Evolutionary conservation across 2,888 invertebrate species (phyloP).

Genomic region (Philereme vetulata): DNA sequence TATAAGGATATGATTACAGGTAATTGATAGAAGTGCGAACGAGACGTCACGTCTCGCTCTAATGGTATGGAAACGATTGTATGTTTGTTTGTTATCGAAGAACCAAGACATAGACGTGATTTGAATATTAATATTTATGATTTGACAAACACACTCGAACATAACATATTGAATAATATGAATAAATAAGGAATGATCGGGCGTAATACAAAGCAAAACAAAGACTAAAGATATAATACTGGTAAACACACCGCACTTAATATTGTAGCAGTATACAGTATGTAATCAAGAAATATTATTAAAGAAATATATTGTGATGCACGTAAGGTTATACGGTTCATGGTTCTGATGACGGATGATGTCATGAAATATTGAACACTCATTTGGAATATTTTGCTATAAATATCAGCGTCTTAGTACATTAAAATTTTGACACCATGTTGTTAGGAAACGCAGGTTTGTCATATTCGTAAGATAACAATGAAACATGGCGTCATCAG

Average conservation of each 20-base stretch:
- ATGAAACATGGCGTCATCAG: constrained; percentile 1
- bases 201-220: neutral
- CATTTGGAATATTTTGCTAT: constrained; percentile 14
- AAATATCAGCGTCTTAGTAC: neutral
- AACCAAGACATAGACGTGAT: constrained; percentile 24
- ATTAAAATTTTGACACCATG: neutral
- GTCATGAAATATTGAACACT: constrained; percentile 22
- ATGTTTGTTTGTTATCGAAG: constrained; percentile 28
- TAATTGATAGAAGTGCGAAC: constrained; percentile 16
- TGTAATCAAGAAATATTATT: constrained; percentile 13
- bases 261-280: neutral
- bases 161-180: neutral
- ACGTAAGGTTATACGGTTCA: constrained; percentile 20
- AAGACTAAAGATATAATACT: neutral
- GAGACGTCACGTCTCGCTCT: constrained; percentile 45
- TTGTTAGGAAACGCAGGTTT: neutral
- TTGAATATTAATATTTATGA: constrained; percentile 32
- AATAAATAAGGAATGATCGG: neutral
- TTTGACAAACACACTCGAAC: constrained; percentile 10
- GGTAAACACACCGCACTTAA: neutral
- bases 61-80: constrained; percentile 47
- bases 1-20: constrained; percentile 15
- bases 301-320: constrained; percentile 28
- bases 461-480: neutral
- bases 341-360: constrained; percentile 22